Conservation (phyloP, 2,888 invertebrate genomes). For the Dermolepida albohirtum region DNA sequence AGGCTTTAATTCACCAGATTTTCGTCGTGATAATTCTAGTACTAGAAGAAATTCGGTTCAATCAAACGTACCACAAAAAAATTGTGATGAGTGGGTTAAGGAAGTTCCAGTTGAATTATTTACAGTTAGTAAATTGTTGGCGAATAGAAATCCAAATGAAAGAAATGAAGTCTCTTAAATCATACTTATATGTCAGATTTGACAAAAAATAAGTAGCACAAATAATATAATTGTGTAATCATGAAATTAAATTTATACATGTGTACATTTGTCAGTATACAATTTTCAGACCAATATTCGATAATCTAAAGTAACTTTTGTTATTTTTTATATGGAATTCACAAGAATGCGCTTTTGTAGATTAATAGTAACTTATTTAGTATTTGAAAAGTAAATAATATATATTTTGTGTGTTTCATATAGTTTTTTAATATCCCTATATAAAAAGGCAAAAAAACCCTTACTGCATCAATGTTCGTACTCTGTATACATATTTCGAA, state of each 20-base stretch:
- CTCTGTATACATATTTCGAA: no score
- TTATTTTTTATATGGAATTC: not conserved
- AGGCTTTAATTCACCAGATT: conserved; percentile 32
- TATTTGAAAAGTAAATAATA: not conserved
- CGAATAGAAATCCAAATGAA: not conserved
- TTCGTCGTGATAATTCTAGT: conserved; percentile 8
- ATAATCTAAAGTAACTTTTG: not conserved
- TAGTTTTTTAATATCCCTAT: no score
- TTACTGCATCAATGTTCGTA: no score
- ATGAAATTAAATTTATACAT: no score
- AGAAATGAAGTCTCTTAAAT: not conserved
- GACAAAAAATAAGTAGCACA: no score
- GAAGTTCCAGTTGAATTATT: conserved; percentile 63
- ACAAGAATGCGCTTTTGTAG: not conserved
- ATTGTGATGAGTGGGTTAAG: conserved; percentile 56
- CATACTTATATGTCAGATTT: not conserved
- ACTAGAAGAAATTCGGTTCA: conserved; percentile 6
- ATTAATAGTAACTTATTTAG: not conserved
- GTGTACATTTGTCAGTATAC: no score
- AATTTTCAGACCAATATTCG: no score
- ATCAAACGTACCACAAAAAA: conserved; percentile 15
- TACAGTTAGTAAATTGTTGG: conserved; percentile 56
- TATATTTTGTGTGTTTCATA: not conserved
- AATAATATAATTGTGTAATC: no score
- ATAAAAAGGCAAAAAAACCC: no score